Evolutionary conservation across 2,797 vertebrate species (phyloP), one percentile per base, ranked within the genome.

Genomic region (Cetoscarus ocellatus): DNA sequence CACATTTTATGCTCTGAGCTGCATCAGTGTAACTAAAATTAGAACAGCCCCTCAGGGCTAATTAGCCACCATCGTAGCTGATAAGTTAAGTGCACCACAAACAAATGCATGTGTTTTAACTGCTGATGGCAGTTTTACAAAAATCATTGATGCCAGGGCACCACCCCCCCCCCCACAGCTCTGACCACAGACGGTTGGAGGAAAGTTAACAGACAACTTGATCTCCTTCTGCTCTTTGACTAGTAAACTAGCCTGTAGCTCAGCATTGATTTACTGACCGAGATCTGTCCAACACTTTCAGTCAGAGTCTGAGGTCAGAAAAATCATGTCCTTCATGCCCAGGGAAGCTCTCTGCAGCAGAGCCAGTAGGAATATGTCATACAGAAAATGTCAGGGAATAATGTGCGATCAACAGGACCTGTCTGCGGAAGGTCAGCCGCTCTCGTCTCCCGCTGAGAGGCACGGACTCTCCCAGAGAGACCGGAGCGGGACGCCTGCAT

Each of bases 351-450:
- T 79, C 58, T 72, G 77, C 87, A 69, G 67, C 62, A 44, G 64
- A 51, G 83, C 90, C 81, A 62, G 64, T 79, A 87, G 84, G 73
- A 75, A 91, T 79, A 70, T 91, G 93, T 91, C 93, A 90, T 84
- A 75, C 79, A 58, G 86, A 82, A 94, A 94, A 94, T 94, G 92
- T 93, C 92, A 92, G 62, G 83, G 75, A 88, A 91, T 92, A 93
- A 93, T 92, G 90, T 92, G 91, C 73, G 89, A 93, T 90, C 91
- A 93, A 89, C 89, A 78, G 88, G 86, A 87, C 84, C 77, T 88
- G 84, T 87, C 82, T 48, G 51, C 73, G 76, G 90, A 93, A 93
- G 93, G 92, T 94, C 93, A 94, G 76, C 71, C 36, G 78, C 85
- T 80, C 88, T 68, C 63, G 72, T 74, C 84, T 66, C 47, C 83